phyloP scores from a whole-genome alignment of 2,888 invertebrate genomes.

The Limnephilus auricula region DNA sequence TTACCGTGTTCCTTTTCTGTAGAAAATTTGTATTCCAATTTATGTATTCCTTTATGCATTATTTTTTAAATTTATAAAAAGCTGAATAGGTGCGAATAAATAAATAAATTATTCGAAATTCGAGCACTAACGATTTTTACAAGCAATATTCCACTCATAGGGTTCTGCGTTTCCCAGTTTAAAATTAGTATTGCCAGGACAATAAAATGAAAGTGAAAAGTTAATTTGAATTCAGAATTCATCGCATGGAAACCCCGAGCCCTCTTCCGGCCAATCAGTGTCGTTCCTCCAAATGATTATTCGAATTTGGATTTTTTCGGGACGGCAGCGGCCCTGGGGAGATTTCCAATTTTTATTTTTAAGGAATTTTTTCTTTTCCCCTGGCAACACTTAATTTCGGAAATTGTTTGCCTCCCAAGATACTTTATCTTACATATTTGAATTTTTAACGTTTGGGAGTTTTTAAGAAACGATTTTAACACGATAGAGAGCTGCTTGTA shows the following conservation, averaged over 20 bases:
- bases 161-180: background rate
- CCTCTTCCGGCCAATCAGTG: conserved; percentile 40
- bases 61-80: background rate
- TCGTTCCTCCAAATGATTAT: conserved; percentile 31
- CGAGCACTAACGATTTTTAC: background rate
- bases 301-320: conserved; percentile 3
- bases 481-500: too few relatives aligned
- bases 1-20: too few relatives aligned
- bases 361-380: background rate
- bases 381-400: background rate
- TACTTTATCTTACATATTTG: background rate
- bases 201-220: conserved; percentile 28
- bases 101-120: background rate
- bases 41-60: too few relatives aligned
- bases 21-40: too few relatives aligned
- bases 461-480: background rate
- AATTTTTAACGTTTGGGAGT: background rate
- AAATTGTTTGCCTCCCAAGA: background rate
- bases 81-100: background rate
- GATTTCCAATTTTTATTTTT: background rate
- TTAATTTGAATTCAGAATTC: conserved; percentile 42
- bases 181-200: conserved; percentile 4
- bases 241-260: conserved; percentile 28
- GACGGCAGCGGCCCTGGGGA: background rate
- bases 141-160: background rate